Conservation (phyloP, 2,888 invertebrate species). For the Eucriotettix oculatus region DNA sequence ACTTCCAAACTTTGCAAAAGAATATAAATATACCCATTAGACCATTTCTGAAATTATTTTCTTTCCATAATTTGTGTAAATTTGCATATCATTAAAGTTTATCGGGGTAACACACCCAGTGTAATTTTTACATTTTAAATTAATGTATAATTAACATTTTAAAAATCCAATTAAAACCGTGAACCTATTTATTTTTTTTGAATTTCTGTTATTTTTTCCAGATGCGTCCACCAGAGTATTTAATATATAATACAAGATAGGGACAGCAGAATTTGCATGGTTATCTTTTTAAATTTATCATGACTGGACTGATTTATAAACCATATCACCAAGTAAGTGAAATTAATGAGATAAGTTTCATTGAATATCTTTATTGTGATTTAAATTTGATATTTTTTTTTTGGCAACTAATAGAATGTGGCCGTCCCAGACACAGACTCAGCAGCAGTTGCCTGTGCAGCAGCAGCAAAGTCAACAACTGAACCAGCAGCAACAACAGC, state of each 20-base stretch:
- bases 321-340: background rate
- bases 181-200: too few species aligned
- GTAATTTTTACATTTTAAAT: too few species aligned
- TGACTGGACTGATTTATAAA: background rate
- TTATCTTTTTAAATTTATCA: background rate
- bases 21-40: too few species aligned
- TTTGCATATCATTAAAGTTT: too few species aligned
- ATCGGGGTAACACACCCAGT: too few species aligned
- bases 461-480: constrained; percentile 18
- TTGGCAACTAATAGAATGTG: constrained; percentile 8
- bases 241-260: background rate
- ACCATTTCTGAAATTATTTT: too few species aligned
- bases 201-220: background rate
- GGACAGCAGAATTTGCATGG: background rate
- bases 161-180: too few species aligned
- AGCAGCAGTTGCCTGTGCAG: constrained; percentile 15
- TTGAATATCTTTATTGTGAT: background rate
- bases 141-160: too few species aligned
- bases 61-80: too few species aligned
- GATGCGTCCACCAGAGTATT: background rate
- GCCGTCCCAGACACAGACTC: constrained; percentile 8
- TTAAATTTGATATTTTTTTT: background rate
- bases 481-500: constrained; percentile 19
- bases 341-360: too few species aligned
- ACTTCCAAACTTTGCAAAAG: too few species aligned